These are phyloP conservation scores for Corythaeola cristata DNA, from an alignment of 2,113 vertebrate species.

Conservation along the genomic window DNA sequence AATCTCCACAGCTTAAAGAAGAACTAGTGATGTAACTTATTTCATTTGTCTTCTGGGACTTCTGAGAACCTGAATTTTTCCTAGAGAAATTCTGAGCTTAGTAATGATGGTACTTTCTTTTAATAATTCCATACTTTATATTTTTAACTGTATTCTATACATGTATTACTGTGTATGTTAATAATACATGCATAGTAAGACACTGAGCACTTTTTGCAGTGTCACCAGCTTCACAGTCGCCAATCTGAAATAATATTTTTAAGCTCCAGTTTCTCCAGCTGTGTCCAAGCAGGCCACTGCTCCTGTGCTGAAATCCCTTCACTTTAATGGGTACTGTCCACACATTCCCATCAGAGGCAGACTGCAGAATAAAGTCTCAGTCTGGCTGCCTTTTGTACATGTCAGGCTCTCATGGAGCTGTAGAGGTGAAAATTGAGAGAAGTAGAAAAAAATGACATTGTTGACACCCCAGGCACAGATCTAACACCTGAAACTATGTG, in stretches of 20 bases:
- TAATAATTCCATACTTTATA: not conserved
- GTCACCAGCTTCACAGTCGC: not conserved
- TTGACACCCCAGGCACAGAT: not conserved
- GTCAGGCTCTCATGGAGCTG: not conserved
- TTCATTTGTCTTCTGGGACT: not conserved
- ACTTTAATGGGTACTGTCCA: not conserved
- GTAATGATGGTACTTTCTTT: not conserved
- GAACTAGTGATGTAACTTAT: not conserved
- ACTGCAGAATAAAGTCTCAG: not conserved
- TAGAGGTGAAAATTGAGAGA: not conserved
- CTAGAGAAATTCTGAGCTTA: not conserved
- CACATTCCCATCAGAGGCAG: not conserved
- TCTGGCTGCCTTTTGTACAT: not conserved
- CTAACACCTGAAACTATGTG: not conserved
- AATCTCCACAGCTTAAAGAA: not conserved
- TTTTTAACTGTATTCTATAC: not conserved
- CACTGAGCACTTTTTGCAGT: not conserved
- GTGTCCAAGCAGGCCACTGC: not conserved
- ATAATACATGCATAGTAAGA: not conserved
- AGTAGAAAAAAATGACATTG: not conserved
- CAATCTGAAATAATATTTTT: not conserved
- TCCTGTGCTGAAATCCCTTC: not conserved
- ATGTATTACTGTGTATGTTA: not conserved
- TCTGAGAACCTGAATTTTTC: not conserved
- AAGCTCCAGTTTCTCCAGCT: constrained; percentile 28